phyloP scores from a whole-genome alignment of 2,888 invertebrate genomes.

The Ariolimax columbianus region DNA sequence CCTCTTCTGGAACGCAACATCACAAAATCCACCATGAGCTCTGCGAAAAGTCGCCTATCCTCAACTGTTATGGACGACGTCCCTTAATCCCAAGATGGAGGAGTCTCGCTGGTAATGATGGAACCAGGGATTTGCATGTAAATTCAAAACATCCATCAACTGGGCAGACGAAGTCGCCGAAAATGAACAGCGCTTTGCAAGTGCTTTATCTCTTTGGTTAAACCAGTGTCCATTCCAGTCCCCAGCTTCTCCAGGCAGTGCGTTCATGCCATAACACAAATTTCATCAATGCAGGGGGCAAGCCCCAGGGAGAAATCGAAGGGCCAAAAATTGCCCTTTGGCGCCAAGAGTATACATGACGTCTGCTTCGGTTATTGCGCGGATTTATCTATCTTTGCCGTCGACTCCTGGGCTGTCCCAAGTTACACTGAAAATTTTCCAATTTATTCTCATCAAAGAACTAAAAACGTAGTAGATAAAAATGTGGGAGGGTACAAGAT shows the following conservation, averaged over 20 bases:
- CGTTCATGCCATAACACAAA: slow-evolving; percentile 54
- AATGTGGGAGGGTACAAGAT: background rate
- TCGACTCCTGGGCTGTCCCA: background rate
- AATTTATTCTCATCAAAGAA: background rate
- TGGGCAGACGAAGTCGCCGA: slow-evolving; percentile 42
- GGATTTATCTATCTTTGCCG: slow-evolving; percentile 52
- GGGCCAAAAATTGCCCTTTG: slow-evolving; percentile 49
- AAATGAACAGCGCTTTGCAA: slow-evolving; percentile 51
- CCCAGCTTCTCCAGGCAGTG: background rate
- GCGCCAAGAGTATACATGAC: slow-evolving; percentile 54
- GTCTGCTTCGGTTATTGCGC: slow-evolving; percentile 56
- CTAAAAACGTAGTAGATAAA: background rate
- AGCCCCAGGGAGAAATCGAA: slow-evolving; percentile 28
- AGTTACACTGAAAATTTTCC: background rate
- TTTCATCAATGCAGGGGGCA: slow-evolving; percentile 52
- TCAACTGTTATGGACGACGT: slow-evolving; percentile 50
- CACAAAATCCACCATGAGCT: slow-evolving; percentile 28
- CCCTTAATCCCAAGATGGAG: slow-evolving; percentile 54
- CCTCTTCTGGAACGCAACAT: slow-evolving; percentile 25
- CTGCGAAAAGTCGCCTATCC: slow-evolving; percentile 5
- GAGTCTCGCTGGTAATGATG: slow-evolving; percentile 42
- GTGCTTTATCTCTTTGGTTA: slow-evolving; percentile 47
- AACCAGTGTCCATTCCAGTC: background rate
- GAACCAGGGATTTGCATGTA: slow-evolving; percentile 57
- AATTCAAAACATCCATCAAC: slow-evolving; percentile 59